Percentiles rank a stretch among this genome's conserved stretches.
Conservation (phyloP, 2,113 vertebrate species). For the Bostrychus sinensis region DNA sequence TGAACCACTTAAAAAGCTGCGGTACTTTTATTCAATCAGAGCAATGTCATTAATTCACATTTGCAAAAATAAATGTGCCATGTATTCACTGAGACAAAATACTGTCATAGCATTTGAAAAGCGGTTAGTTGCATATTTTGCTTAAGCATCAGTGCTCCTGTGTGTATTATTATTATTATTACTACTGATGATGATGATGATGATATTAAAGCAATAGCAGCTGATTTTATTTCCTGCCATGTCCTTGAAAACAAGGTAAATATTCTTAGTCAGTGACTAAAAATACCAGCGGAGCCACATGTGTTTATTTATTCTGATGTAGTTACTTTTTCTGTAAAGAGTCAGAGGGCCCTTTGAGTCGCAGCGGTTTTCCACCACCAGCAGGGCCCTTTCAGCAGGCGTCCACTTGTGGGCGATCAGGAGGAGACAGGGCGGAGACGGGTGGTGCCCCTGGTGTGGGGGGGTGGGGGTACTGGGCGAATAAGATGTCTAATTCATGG, state of each 20-base stretch:
- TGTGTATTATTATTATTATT: background rate
- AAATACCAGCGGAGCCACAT: constrained; percentile 53
- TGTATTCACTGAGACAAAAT: no score
- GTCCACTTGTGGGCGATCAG: constrained; percentile 32
- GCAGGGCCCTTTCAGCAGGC: constrained; percentile 53
- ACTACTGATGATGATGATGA: background rate
- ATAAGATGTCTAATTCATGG: constrained; percentile 81
- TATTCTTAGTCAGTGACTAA: constrained; percentile 29
- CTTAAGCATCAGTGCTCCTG: constrained; percentile 4
- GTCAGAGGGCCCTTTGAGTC: constrained; percentile 65
- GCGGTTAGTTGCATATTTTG: no score
- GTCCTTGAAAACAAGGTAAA: constrained; percentile 25
- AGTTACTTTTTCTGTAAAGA: constrained; percentile 28
- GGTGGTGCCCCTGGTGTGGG: constrained; percentile 7
- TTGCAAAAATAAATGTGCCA: no score
- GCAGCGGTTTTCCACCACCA: constrained; percentile 49
- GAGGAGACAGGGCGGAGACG: constrained; percentile 48
- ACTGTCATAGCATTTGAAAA: no score
- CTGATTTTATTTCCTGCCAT: constrained; percentile 4
- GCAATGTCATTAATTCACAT: no score
- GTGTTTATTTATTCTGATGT: constrained; percentile 62
- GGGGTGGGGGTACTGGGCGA: constrained; percentile 50
- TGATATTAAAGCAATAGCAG: background rate
- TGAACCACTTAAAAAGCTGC: no score
- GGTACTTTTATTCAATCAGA: no score